Evolutionary conservation across 2,113 vertebrate species (phyloP), one percentile per base, ranked within the genome.

Genomic region (Cardinalis cardinalis): DNA sequence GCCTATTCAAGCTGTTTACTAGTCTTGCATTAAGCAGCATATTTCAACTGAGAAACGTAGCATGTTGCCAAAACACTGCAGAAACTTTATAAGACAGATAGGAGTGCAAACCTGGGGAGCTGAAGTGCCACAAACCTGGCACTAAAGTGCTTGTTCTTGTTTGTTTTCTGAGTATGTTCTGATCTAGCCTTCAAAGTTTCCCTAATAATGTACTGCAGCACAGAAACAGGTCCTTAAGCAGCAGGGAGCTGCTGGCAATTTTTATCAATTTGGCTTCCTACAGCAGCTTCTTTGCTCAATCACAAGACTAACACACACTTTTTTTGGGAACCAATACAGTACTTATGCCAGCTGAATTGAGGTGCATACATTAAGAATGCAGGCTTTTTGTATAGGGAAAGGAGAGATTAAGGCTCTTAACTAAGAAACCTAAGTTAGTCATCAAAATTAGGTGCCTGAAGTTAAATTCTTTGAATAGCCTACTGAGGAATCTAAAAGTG

Each of bases 1-100:
- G 84, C 55, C 91, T 93, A 61, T 65, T 82, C 84, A 94, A 66
- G 74, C 90, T 95, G 87, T 75, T 92, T 76, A 72, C 81, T 44
- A 85, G 66, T 40, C 87, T 63, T 85, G 71, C 84, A 70, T 82
- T 92, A 90, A 91, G 75, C 71, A 82, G n/a, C 0, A 0, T 51
- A 87, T 90, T 90, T 94, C 87, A 76, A 26, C 59, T 66, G 66
- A 92, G 84, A 94, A 83, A 87, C 49, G 48, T 16, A 79, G 40
- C 1, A 1, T 49, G 71, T 72, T 87, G 90, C 90, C 93, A 95
- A 84, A 95, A 89, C 48, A 43, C 63, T 56, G 63, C 68, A 92
- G 63, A 95, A 84, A 86, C 70, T 72, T 87, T 75, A 1, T 31
- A 81, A 92, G 86, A 72, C 63, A 75, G 66, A 82, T 72, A 61